Percentiles rank a stretch among this genome's conserved stretches.
phyloP scores from a whole-genome alignment of 2,797 vertebrate genomes.

The Gymnoscopelus microlampas region DNA sequence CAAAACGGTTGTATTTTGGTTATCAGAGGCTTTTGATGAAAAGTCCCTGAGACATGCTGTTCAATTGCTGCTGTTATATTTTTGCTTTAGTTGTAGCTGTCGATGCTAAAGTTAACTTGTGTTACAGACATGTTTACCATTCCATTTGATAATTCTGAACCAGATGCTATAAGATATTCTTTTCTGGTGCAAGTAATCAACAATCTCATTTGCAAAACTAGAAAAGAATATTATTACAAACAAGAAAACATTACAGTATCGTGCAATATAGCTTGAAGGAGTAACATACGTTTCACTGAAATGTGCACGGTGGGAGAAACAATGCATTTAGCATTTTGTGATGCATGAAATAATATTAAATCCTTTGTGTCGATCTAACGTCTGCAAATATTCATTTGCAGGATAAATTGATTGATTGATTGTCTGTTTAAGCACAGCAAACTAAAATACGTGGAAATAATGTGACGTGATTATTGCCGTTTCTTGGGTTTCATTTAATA shows the following conservation, averaged over 20 bases:
- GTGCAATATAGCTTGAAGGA: constrained; percentile 24
- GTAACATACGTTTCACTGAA: constrained; percentile 21
- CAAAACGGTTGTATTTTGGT: constrained; percentile 50
- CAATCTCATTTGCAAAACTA: constrained; percentile 20
- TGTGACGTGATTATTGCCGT: constrained; percentile 39
- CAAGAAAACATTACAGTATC: constrained; percentile 8
- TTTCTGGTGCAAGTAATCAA: constrained; percentile 57
- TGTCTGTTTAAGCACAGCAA: constrained; percentile 39
- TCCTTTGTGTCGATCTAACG: constrained; percentile 28
- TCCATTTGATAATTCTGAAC: constrained; percentile 82
- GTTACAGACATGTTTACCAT: constrained; percentile 80
- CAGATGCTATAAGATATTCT: constrained; percentile 45
- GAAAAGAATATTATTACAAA: constrained; percentile 26
- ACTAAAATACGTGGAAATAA: constrained; percentile 23
- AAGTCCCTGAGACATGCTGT: constrained; percentile 50
- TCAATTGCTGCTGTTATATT: constrained; percentile 56
- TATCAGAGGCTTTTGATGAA: constrained; percentile 43
- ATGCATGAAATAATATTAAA: constrained; percentile 62
- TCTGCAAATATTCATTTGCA: constrained; percentile 27
- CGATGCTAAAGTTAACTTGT: constrained; percentile 62
- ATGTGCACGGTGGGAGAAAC: constrained; percentile 32
- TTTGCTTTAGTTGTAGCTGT: constrained; percentile 42
- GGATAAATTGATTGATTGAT: background rate
- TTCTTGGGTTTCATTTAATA: constrained; percentile 52
- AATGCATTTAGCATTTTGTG: constrained; percentile 39